phyloP scores from a whole-genome alignment of 2,888 invertebrate species.

The Dasysyrphus tricinctus region DNA sequence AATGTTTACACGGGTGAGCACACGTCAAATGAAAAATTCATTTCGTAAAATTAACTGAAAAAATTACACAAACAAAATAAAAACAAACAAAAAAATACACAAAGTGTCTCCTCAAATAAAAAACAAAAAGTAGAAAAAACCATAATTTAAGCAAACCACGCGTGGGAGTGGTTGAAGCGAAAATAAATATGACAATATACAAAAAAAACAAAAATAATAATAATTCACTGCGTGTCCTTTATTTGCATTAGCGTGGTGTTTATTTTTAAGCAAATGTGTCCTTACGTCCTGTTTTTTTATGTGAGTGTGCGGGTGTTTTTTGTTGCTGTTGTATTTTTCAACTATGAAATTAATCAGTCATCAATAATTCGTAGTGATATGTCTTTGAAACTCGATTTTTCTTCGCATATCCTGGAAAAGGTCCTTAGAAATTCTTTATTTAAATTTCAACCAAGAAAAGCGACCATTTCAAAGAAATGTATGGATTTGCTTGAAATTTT shows the following conservation, averaged over 20 bases:
- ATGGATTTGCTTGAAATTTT: neutral
- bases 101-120: constrained; percentile 59
- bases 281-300: constrained; percentile 51
- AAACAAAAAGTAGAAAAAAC: neutral
- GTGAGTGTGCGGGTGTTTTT: neutral
- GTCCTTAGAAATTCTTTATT: too few relatives aligned
- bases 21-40: constrained; percentile 75
- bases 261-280: constrained; percentile 70
- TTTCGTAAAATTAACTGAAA: constrained; percentile 74
- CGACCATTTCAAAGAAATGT: neutral
- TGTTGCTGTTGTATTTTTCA: neutral
- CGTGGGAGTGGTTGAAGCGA: constrained; percentile 60
- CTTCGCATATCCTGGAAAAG: neutral
- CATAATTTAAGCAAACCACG: constrained; percentile 40
- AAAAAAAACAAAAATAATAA: too few relatives aligned
- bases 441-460: neutral
- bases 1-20: constrained; percentile 75
- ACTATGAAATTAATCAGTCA: constrained; percentile 62
- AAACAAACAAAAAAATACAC: constrained; percentile 3
- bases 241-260: constrained; percentile 66
- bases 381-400: constrained; percentile 18
- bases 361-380: constrained; percentile 67
- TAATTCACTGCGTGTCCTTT: constrained; percentile 60
- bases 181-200: constrained; percentile 54
- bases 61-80: constrained; percentile 47